These are phyloP conservation scores for Lithobates sylvaticus DNA, from an alignment of 2,797 vertebrate genomes.

Conservation along the genomic window DNA sequence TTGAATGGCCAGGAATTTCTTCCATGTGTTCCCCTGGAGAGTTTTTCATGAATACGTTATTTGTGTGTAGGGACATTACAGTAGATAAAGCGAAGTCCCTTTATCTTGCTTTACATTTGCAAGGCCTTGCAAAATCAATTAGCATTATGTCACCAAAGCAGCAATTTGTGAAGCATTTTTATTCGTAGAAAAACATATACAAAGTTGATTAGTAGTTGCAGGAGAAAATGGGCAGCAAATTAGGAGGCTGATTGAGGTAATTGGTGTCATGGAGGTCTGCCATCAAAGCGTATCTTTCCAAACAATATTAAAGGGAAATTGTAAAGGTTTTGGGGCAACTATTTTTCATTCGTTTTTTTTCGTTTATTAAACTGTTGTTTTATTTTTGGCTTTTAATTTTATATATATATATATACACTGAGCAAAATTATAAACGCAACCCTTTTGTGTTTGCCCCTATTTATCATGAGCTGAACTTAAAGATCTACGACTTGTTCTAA, in stretches of 20 bases:
- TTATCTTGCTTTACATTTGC: constrained; percentile 37
- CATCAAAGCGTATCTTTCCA: constrained; percentile 2
- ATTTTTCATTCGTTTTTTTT: too few relatives aligned
- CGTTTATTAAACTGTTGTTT: too few relatives aligned
- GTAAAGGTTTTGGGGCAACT: too few relatives aligned
- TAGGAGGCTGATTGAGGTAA: constrained; percentile 41
- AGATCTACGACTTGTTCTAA: too few relatives aligned
- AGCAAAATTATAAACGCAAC: too few relatives aligned
- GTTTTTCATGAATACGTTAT: constrained; percentile 34
- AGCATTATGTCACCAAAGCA: constrained; percentile 41
- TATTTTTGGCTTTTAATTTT: too few relatives aligned
- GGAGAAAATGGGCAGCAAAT: constrained; percentile 53
- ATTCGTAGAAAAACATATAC: constrained; percentile 46
- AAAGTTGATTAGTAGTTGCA: constrained; percentile 42
- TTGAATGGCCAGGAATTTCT: background rate
- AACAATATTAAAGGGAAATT: too few relatives aligned
- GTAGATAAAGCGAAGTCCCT: constrained; percentile 23
- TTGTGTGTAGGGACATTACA: constrained; percentile 46
- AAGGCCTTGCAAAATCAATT: constrained; percentile 57
- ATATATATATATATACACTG: too few relatives aligned
- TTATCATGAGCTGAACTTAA: too few relatives aligned
- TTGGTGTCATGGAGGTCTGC: constrained; percentile 22
- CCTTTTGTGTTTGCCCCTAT: too few relatives aligned
- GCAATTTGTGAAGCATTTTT: constrained; percentile 54
- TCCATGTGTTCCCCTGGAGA: background rate